Evolutionary conservation across 2,797 vertebrate genomes (phyloP).

Genomic region (Astyanax mexicanus): DNA sequence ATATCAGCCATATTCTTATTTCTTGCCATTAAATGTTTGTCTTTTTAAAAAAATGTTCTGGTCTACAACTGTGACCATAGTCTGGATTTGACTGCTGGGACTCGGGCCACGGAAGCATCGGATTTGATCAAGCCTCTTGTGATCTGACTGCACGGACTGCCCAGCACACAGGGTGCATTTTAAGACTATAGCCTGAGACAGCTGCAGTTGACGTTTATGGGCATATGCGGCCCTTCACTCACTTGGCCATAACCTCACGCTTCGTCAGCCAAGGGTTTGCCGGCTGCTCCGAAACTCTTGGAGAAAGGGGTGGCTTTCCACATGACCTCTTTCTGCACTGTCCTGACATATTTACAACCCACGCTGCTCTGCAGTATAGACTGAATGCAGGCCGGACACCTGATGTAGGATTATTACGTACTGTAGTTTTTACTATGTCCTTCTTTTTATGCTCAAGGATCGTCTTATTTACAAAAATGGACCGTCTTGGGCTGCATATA

Average conservation of each 20-base stretch:
- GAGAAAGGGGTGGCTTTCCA: slow-evolving; percentile 33
- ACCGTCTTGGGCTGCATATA: too few relatives aligned
- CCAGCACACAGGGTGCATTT: slow-evolving; percentile 32
- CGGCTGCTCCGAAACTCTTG: slow-evolving; percentile 16
- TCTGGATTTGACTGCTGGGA: background rate
- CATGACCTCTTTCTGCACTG: slow-evolving; percentile 38
- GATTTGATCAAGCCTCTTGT: slow-evolving; percentile 19
- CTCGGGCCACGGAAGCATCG: background rate
- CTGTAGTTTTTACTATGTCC: background rate
- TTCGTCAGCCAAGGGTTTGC: slow-evolving; percentile 33
- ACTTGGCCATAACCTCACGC: slow-evolving; percentile 33
- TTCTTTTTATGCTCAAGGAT: slow-evolving; percentile 25
- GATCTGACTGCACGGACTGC: slow-evolving; percentile 36
- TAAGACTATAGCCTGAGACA: slow-evolving; percentile 46
- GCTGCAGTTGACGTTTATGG: slow-evolving; percentile 37
- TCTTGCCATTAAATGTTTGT: background rate
- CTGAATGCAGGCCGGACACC: slow-evolving; percentile 26
- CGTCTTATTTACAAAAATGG: slow-evolving; percentile 10
- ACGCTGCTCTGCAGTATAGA: background rate
- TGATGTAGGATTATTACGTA: slow-evolving; percentile 16
- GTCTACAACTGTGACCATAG: background rate
- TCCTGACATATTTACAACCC: slow-evolving; percentile 42
- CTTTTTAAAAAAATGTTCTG: too few relatives aligned
- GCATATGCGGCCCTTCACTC: slow-evolving; percentile 20
- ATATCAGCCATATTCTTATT: background rate